Base-by-base conservation (phyloP, 2,113 vertebrate species). In the Istiophorus platypterus region DNA sequence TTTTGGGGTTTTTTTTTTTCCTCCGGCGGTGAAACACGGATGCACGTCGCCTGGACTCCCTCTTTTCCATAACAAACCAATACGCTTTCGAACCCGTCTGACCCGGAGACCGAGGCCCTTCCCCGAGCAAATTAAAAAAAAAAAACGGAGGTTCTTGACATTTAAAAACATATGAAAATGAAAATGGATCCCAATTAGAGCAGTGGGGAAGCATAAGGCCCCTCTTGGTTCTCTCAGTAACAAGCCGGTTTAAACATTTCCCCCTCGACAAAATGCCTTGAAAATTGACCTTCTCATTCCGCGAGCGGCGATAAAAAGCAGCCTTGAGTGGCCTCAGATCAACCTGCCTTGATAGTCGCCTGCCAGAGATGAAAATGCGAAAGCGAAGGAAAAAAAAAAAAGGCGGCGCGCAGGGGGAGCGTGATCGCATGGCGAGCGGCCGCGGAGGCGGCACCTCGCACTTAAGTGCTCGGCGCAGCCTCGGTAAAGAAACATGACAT, bases 131-230 rank as follows among this genome's bases (percentile, higher is more conserved):
- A 86, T 82, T 82, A 79, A 88, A 89, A 92, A 89, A 88, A n/a
- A n/a, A n/a, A n/a, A n/a, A n/a, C n/a, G n/a, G n/a, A n/a, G n/a
- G 73, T 89, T 91, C 88, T 75, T 93, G 92, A 91, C 92, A 93
- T 93, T 93, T 93, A 89, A 92, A 92, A 91, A 66, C 80, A 76
- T 77, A 90, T 61, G 78, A 85, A 84, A 91, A 90, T 89, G 87
- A 93, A 93, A 93, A 88, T 75, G 84, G 88, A 83, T 85, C 82
- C 90, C 89, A 92, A 93, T 94, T 92, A 92, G 82, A 87, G 77
- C 80, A 8, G n/a, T 49, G 10, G 10, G 72, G 52, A 85, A 76
- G 76, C 72, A 69, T 1, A 39, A 27, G 68, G 70, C 65, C n/a
- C 85, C 59, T 86, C 64, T 58, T 26, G 72, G 39, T 85, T 88